Conservation (phyloP, 2,113 vertebrate genomes). For the Brienomyrus longianalis region DNA sequence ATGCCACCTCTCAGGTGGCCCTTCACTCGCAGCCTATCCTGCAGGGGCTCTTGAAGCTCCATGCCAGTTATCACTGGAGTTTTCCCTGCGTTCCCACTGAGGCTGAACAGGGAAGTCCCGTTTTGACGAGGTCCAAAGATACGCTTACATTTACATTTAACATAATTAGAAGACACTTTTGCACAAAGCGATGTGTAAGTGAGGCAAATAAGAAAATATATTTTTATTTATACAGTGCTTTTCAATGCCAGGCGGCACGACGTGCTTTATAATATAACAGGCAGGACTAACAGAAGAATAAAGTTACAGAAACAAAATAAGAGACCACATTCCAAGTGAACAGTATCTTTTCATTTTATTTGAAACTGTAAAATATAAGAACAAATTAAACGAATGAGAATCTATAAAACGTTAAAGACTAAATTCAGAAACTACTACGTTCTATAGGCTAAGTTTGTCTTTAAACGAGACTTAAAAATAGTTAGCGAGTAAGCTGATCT, state of each 20-base stretch:
- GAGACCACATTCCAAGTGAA: no score
- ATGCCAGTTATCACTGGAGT: conserved; percentile 41
- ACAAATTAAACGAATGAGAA: background rate
- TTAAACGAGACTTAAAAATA: no score
- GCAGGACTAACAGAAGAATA: background rate
- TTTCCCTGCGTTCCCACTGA: conserved; percentile 7
- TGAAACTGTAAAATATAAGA: no score
- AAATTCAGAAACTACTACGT: background rate
- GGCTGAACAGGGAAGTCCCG: no score
- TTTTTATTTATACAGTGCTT: no score
- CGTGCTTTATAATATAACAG: background rate
- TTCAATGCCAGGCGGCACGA: no score
- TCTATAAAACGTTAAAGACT: background rate
- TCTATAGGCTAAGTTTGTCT: no score
- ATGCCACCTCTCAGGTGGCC: background rate
- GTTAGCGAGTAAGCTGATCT: no score
- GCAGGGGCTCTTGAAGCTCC: conserved; percentile 53
- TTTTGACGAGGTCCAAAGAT: background rate
- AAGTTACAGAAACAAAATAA: background rate
- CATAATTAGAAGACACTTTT: background rate
- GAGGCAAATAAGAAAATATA: background rate
- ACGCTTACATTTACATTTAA: background rate
- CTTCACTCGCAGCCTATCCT: conserved; percentile 25
- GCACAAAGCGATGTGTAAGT: background rate
- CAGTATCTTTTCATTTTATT: no score